phyloP scores from a whole-genome alignment of 2,113 vertebrate genomes.

The Hemibagrus wyckioides region DNA sequence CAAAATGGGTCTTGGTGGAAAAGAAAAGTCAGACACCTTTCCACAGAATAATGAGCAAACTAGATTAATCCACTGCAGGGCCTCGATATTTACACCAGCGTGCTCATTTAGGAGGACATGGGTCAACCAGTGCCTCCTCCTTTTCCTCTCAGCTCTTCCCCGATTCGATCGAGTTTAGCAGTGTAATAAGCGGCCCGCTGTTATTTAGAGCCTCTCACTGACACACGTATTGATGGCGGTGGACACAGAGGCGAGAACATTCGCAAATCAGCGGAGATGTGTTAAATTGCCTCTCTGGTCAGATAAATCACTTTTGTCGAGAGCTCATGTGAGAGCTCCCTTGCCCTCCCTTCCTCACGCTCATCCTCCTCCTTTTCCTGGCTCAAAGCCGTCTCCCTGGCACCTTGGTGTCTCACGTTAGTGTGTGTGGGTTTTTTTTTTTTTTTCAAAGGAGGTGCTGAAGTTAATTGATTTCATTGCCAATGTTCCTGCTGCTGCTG shows the following conservation, averaged over 20 bases:
- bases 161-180: conserved; percentile 29
- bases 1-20: neutral
- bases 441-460: conserved; percentile 47
- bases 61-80: conserved; percentile 41
- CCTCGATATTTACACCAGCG: conserved; percentile 35
- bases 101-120: conserved; percentile 47
- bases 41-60: conserved; percentile 32
- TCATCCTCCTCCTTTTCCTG: conserved; percentile 26
- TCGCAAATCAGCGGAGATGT: conserved; percentile 65
- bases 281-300: conserved; percentile 64
- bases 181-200: conserved; percentile 50
- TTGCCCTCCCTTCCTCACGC: neutral
- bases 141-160: conserved; percentile 20
- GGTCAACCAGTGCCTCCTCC: conserved; percentile 19
- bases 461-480: conserved; percentile 68
- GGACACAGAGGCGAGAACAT: conserved; percentile 66
- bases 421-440: conserved; percentile 48
- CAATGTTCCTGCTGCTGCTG: conserved; percentile 54
- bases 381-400: conserved; percentile 13
- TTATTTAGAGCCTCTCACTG: conserved; percentile 59
- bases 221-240: conserved; percentile 63
- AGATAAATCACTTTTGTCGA: conserved; percentile 66
- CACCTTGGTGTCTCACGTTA: conserved; percentile 37
- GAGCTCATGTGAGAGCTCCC: conserved; percentile 19
- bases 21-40: conserved; percentile 30